A percentile compares a stretch with the other conserved stretches of the same genome.
Conservation (phyloP, 2,888 invertebrate genomes). For the Bimastos eiseni region DNA sequence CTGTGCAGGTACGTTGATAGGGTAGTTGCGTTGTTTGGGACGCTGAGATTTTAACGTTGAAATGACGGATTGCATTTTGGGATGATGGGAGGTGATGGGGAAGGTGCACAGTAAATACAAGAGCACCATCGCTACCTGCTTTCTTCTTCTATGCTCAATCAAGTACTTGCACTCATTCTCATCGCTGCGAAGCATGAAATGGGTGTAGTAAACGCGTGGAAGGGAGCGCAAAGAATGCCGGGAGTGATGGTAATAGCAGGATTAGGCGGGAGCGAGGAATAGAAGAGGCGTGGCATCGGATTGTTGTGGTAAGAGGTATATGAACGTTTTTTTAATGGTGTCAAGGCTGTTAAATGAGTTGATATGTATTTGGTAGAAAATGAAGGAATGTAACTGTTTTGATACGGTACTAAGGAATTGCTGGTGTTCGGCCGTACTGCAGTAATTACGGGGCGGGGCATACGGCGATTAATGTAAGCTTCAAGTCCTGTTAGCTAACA, state of each 20-base stretch:
- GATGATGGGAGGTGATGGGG: background rate
- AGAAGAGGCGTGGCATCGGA: background rate
- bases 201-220: background rate
- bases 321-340: background rate
- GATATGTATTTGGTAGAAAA: background rate
- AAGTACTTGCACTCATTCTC: background rate
- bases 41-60: background rate
- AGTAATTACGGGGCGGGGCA: background rate
- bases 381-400: background rate
- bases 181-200: background rate
- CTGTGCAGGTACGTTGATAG: slow-evolving; percentile 66
- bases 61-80: background rate
- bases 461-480: background rate
- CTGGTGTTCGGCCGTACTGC: background rate
- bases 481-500: background rate
- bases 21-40: background rate
- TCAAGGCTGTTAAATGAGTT: background rate
- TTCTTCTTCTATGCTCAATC: background rate
- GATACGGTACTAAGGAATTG: background rate
- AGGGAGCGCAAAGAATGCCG: background rate
- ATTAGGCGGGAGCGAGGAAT: background rate
- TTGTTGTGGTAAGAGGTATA: background rate
- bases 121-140: background rate
- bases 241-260: background rate
- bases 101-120: background rate